phyloP scores from a whole-genome alignment of 2,113 vertebrate species.

The Prunella himalayana region DNA sequence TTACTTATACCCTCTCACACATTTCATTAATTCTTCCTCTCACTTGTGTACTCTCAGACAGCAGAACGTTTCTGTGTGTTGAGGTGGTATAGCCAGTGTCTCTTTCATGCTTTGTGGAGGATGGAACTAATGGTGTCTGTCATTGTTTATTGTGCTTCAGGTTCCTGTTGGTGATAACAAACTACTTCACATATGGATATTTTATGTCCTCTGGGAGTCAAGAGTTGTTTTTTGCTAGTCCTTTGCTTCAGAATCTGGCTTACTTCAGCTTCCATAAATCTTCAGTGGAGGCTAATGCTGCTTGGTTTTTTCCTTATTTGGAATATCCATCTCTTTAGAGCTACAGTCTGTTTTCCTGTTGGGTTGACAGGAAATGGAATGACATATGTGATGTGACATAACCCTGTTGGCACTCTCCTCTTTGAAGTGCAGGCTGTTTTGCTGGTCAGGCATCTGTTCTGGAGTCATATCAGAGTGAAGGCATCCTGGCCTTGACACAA shows the following conservation, averaged over 20 bases:
- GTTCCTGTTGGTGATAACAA: neutral
- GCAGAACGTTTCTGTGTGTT: neutral
- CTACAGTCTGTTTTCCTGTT: neutral
- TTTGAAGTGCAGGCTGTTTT: neutral
- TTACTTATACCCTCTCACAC: neutral
- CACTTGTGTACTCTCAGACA: fast-evolving
- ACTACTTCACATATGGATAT: fast-evolving
- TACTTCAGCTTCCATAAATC: neutral
- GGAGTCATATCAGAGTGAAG: neutral
- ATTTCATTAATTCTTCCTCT: neutral
- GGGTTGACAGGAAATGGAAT: neutral
- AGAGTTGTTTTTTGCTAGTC: neutral
- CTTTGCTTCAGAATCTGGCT: neutral
- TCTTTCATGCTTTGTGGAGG: fast-evolving
- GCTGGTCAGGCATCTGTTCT: neutral
- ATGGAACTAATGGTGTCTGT: neutral
- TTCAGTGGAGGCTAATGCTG: neutral
- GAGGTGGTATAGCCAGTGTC: neutral
- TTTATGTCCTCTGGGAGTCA: neutral
- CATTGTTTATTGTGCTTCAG: neutral
- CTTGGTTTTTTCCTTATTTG: neutral
- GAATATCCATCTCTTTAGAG: neutral
- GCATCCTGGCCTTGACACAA: neutral
- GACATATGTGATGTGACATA: neutral
- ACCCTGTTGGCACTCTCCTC: neutral